Conservation (phyloP, 1,140 invertebrate genomes). For the Spodoptera litura region DNA sequence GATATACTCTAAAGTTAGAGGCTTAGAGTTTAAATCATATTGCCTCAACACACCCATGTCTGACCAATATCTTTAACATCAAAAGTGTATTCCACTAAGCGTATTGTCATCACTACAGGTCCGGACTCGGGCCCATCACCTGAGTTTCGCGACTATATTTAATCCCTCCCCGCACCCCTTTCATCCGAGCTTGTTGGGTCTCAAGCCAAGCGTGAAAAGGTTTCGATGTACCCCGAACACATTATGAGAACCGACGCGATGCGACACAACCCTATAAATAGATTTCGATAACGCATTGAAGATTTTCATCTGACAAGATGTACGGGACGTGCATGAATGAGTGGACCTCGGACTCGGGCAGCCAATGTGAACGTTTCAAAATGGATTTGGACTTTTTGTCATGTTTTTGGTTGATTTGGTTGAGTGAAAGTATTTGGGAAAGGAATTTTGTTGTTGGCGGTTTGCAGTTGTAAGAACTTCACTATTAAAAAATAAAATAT, state of each 20-base stretch:
- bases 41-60: neutral
- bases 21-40: too few species aligned
- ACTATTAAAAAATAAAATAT: too few species aligned
- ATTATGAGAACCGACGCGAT: slow-evolving; percentile 50
- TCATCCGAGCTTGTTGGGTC: slow-evolving; percentile 62
- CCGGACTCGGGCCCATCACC: slow-evolving; percentile 50
- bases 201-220: slow-evolving; percentile 65
- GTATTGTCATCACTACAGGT: slow-evolving; percentile 43
- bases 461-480: too few species aligned
- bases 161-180: slow-evolving; percentile 53
- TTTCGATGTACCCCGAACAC: slow-evolving; percentile 45
- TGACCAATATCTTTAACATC: slow-evolving; percentile 7
- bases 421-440: neutral
- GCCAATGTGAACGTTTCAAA: slow-evolving; percentile 8
- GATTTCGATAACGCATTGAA: slow-evolving; percentile 62
- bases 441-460: neutral
- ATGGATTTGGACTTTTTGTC: slow-evolving; percentile 16
- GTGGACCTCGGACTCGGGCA: neutral
- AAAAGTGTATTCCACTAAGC: slow-evolving; percentile 46
- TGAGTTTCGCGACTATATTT: slow-evolving; percentile 67
- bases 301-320: slow-evolving; percentile 51
- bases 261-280: slow-evolving; percentile 60
- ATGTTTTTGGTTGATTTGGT: slow-evolving; percentile 16
- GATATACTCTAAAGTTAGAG: too few species aligned
- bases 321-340: slow-evolving; percentile 17